Percentiles rank a stretch among this genome's conserved stretches.
phyloP scores from a whole-genome alignment of 2,113 vertebrate genomes.

The Mormyrus iriodes region DNA sequence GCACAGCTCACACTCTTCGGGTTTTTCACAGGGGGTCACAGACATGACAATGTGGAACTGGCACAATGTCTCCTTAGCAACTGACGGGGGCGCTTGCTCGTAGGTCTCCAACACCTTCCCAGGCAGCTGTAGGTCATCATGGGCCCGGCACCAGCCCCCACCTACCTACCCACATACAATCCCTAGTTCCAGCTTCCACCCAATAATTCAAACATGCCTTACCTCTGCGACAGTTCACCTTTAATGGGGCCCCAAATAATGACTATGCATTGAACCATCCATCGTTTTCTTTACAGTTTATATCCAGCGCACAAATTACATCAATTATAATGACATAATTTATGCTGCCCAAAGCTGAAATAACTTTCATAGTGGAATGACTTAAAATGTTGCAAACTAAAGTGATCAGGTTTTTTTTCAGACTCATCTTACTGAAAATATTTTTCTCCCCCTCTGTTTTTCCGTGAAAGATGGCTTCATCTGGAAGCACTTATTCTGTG shows the following conservation, averaged over 20 bases:
- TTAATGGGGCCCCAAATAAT: conserved; percentile 39
- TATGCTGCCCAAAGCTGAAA: conserved; percentile 37
- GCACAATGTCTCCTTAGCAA: conserved; percentile 55
- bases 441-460: conserved; percentile 39
- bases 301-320: conserved; percentile 29
- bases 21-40: conserved; percentile 47
- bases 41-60: conserved; percentile 27
- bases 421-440: conserved; percentile 35
- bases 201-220: conserved; percentile 39
- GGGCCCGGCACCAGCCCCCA: not conserved
- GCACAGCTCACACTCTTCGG: conserved; percentile 21
- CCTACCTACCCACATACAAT: not conserved
- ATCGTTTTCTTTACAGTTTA: conserved; percentile 6
- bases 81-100: conserved; percentile 32
- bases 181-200: conserved; percentile 4
- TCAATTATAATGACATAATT: conserved; percentile 28
- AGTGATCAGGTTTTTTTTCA: conserved; percentile 21
- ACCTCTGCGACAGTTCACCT: conserved; percentile 40
- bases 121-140: conserved; percentile 42
- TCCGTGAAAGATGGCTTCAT: conserved; percentile 54
- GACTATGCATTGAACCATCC: conserved; percentile 35
- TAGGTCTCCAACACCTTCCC: conserved; percentile 35
- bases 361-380: conserved; percentile 42
- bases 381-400: conserved; percentile 36
- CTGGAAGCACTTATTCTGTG: conserved; percentile 68